Base-by-base conservation (phyloP, 2,797 vertebrate genomes). In the Hephaestus fuliginosus region DNA sequence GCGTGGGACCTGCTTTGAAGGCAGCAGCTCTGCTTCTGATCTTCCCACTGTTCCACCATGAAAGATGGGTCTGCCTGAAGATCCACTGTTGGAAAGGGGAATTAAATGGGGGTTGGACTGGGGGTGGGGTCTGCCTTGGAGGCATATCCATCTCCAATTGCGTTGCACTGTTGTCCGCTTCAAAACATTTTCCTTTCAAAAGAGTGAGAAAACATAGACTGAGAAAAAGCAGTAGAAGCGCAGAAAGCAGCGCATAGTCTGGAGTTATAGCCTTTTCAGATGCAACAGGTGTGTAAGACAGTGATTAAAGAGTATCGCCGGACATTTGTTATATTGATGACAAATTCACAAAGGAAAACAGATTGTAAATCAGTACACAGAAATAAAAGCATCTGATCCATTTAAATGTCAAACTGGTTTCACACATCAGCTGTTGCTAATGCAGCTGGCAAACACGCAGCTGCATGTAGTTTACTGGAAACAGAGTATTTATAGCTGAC, bases 1-100 rank as follows among this genome's bases (percentile, higher is more conserved):
- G 91, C 88, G 89, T 94, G 91, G 89, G 92, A 93, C 44, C 87
- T 85, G 81, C 89, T 92, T 93, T 94, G 91, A 91, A 89, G 85
- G 83, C 85, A 83, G 88, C 80, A 86, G 73, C 78, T 81, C 74
- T 80, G 80, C 76, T 81, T 93, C 84, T 93, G 91, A 92, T 92
- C 90, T 92, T 87, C 75, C 81, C 83, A 75, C 82, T 81, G 74
- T 77, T 87, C 73, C 82, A 73, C 65, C 89, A 57, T 91, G 86
- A 93, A 90, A 83, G 82, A 91, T 89, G 77, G 86, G 41, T 88
- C 82, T 88, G 90, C 89, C 80, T 88, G 83, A 60, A 90, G 88
- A 88, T 79, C 83, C 76, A 52, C 81, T 90, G 82, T 78, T 90
- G 78, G 86, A 79, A 86, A 83, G 65, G 70, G 86, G 82, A 89